Evolutionary conservation across 2,113 vertebrate species (phyloP), one percentile per base, ranked within the genome.

Genomic region (Tenrec ecaudatus): DNA sequence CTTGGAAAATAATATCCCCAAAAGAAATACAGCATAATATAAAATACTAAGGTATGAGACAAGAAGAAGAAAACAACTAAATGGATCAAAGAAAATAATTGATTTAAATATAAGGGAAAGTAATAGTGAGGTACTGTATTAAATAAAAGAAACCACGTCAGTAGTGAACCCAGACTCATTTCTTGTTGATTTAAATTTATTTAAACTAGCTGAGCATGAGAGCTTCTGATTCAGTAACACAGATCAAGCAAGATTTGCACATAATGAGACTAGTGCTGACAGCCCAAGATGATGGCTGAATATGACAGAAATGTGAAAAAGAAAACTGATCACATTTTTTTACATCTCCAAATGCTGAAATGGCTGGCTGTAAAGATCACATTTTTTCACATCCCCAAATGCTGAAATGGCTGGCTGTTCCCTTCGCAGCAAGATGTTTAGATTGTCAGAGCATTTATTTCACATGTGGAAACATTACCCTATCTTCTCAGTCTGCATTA

Each of bases 111-210:
- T 79, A 79, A 78, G 31, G 2, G 4, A 89, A 90, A 94, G 0
- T 83, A 93, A 64, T 3, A 68, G 11, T 15, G 38, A 68, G 6
- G 1, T 78, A 71, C 79, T 57, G 58, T 4, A 64, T 33, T 53
- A 92, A 93, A 86, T 40, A 78, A 93, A 79, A 47, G 29, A 0
- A 83, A 81, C 22, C 3, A 8, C 69, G 3, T 75, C 22, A 95
- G 38, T 40, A 57, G 22, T 81, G 36, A 82, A 82, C 17, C 6
- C 25, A 76, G 23, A 23, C 31, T 40, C 31, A 36, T 86, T 82
- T 92, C 31, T 68, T 93, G 38, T 89, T 91, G 12, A 86, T 43
- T 91, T 76, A 84, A 94, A 86, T 76, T 90, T 22, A 43, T 62
- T 85, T 36, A 57, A 64, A 82, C 71, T 86, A 36, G 66, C 5